Percentiles rank a stretch among this genome's conserved stretches.
Evolutionary conservation across 2,797 vertebrate species (phyloP).

Genomic region (Diglossa cyanea): DNA sequence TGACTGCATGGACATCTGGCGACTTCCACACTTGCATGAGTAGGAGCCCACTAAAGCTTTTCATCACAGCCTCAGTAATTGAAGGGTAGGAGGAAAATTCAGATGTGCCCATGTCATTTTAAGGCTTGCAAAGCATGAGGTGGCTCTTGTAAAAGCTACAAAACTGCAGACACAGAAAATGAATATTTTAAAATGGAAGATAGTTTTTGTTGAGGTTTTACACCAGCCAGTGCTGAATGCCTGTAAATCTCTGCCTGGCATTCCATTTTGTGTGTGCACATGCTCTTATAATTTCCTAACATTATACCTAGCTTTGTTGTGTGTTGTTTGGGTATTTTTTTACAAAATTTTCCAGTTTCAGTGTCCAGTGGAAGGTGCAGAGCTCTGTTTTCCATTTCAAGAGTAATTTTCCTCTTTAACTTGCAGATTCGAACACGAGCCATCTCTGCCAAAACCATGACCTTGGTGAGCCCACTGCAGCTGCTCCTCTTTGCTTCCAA

Average conservation of each 20-base stretch:
- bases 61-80: neutral
- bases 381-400: neutral
- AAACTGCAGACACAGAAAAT: neutral
- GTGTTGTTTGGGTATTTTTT: neutral
- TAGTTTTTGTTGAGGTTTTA: neutral
- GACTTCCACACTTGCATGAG: neutral
- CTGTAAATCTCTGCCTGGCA: neutral
- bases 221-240: neutral
- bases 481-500: slow-evolving; percentile 92
- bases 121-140: neutral
- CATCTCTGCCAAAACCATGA: slow-evolving; percentile 95
- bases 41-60: neutral
- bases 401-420: neutral
- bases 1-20: neutral
- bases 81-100: neutral
- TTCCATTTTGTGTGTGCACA: accelerated
- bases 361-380: neutral
- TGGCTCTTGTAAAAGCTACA: neutral
- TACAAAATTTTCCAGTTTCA: neutral
- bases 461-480: slow-evolving; percentile 91
- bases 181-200: neutral
- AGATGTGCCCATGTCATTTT: neutral
- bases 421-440: slow-evolving; percentile 84
- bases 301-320: neutral
- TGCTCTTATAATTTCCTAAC: neutral